These are phyloP conservation scores for Tolmerus cingulatus DNA, from an alignment of 2,888 invertebrate species.

Conservation along the genomic window DNA sequence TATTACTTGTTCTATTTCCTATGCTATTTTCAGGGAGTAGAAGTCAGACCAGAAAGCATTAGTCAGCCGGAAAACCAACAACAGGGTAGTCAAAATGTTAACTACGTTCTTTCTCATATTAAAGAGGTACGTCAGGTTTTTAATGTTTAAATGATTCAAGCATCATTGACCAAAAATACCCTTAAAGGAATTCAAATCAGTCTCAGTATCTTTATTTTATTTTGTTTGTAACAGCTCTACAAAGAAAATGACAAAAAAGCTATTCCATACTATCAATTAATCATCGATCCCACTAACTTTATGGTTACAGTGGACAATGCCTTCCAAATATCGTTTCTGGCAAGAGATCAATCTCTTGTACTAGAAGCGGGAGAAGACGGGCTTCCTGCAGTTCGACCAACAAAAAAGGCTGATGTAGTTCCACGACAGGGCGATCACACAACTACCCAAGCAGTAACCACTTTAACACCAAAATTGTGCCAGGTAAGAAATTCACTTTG, in stretches of 20 bases:
- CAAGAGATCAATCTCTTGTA: conserved; percentile 66
- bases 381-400: conserved; percentile 55
- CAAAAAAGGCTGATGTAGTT: conserved; percentile 47
- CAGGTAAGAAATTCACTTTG: conserved; percentile 49
- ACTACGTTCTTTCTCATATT: conserved; percentile 64
- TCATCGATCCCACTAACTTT: conserved; percentile 67
- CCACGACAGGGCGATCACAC: not conserved
- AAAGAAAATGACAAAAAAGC: conserved; percentile 61
- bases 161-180: not conserved
- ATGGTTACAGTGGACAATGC: conserved; percentile 69
- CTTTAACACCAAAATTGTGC: conserved; percentile 54
- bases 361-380: conserved; percentile 62
- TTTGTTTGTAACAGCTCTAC: conserved; percentile 50
- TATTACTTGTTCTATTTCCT: not conserved
- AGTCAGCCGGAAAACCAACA: conserved; percentile 64
- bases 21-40: conserved; percentile 54
- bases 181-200: no score
- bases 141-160: not conserved
- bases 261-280: conserved; percentile 67
- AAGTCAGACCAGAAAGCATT: conserved; percentile 65
- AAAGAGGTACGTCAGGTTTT: conserved; percentile 56
- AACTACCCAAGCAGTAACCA: conserved; percentile 55
- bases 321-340: conserved; percentile 68
- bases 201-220: not conserved
- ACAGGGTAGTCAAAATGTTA: conserved; percentile 66